Conservation (phyloP, 2,888 invertebrate species). For the Napeogenes inachia region DNA sequence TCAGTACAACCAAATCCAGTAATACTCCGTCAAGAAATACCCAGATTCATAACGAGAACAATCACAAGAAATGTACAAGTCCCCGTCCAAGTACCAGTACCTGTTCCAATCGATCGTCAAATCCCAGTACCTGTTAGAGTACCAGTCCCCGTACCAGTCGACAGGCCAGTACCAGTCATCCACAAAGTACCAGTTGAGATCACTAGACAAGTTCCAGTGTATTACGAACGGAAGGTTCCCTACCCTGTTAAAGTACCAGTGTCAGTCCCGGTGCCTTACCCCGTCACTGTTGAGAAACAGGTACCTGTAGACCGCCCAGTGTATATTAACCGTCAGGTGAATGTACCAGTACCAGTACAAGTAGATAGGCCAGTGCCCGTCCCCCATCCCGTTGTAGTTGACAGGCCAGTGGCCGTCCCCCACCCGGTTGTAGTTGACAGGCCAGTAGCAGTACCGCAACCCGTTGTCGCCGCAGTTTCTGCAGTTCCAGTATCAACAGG, state of each 20-base stretch:
- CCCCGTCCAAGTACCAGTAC: conserved; percentile 49
- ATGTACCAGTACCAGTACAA: conserved; percentile 73
- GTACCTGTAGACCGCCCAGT: conserved; percentile 79
- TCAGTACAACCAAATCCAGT: conserved; percentile 66
- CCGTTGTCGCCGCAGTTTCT: conserved; percentile 42
- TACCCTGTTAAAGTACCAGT: conserved; percentile 74
- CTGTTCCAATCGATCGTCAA: conserved; percentile 56
- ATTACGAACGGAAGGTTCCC: conserved; percentile 69
- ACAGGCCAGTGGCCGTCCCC: conserved; percentile 63
- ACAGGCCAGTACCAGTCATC: conserved; percentile 73
- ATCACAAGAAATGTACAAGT: conserved; percentile 67
- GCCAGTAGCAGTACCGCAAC: conserved; percentile 60
- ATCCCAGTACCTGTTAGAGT: conserved; percentile 73
- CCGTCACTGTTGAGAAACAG: conserved; percentile 76
- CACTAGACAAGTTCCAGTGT: conserved; percentile 68
- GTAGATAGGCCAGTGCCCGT: conserved; percentile 78
- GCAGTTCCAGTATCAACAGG: conserved; percentile 25
- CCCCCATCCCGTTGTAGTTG: conserved; percentile 78
- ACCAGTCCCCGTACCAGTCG: conserved; percentile 72
- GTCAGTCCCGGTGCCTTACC: conserved; percentile 77
- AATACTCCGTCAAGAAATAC: conserved; percentile 65
- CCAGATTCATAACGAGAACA: conserved; percentile 65
- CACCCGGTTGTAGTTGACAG: conserved; percentile 46
- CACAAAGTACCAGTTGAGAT: conserved; percentile 74
- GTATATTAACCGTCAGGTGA: conserved; percentile 74